These are phyloP conservation scores for Leptogaster cylindrica DNA, from an alignment of 2,888 invertebrate genomes.

Conservation along the genomic window DNA sequence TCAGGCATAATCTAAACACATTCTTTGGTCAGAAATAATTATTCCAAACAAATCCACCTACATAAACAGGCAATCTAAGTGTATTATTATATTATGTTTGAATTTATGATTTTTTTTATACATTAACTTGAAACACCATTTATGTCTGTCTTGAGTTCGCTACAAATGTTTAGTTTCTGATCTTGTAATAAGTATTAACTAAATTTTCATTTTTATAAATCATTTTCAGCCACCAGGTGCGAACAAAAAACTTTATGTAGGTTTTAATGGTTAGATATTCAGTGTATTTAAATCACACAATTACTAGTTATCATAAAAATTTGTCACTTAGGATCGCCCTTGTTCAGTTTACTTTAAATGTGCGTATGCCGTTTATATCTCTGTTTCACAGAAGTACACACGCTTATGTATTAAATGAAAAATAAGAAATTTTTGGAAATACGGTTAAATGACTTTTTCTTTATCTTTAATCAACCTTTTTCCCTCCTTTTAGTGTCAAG, in stretches of 20 bases:
- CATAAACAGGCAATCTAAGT: too few species aligned
- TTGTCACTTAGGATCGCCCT: neutral
- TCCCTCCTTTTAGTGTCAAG: too few species aligned
- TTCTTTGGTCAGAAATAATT: too few species aligned
- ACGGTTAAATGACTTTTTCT: neutral
- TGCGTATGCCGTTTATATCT: neutral
- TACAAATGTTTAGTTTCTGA: too few species aligned
- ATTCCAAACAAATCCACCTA: too few species aligned
- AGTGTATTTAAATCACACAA: neutral
- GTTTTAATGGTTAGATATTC: constrained; percentile 20
- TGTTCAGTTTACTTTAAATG: neutral
- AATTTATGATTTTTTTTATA: too few species aligned
- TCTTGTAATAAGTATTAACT: too few species aligned
- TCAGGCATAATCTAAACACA: too few species aligned
- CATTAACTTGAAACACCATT: too few species aligned
- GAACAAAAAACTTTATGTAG: constrained; percentile 1
- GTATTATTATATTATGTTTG: too few species aligned
- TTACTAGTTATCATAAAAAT: neutral
- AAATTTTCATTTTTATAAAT: neutral
- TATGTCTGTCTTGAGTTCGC: too few species aligned
- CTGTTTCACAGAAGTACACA: constrained; percentile 30
- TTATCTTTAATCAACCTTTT: neutral
- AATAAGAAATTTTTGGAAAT: neutral
- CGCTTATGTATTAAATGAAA: constrained; percentile 15
- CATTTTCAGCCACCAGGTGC: neutral